Percentiles rank a stretch among this genome's conserved stretches.
These are phyloP conservation scores for Nomada hirtipes DNA, from an alignment of 2,888 invertebrate species.

Conservation along the genomic window DNA sequence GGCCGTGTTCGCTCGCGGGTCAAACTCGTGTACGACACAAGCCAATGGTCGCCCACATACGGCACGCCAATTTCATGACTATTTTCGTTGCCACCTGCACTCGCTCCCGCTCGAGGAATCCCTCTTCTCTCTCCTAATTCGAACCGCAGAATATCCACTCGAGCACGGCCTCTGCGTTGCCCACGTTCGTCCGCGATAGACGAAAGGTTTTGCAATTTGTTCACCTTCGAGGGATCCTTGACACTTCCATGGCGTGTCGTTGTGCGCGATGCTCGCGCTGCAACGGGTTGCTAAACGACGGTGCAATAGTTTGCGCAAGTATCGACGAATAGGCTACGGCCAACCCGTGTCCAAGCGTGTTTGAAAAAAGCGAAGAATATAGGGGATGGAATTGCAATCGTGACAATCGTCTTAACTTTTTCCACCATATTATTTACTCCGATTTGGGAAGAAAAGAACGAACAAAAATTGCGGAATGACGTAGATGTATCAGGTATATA, in stretches of 20 bases:
- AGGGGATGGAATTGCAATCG: too few relatives aligned
- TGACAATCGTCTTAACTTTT: too few relatives aligned
- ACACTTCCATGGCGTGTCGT: conserved; percentile 48
- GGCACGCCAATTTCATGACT: conserved; percentile 50
- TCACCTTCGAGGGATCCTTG: conserved; percentile 67
- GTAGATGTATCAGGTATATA: neutral
- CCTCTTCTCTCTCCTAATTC: neutral
- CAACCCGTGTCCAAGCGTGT: too few relatives aligned
- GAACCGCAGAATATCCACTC: conserved; percentile 17
- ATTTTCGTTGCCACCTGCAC: conserved; percentile 61
- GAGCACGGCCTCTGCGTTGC: conserved; percentile 13
- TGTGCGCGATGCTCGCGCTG: conserved; percentile 41
- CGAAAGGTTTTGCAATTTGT: conserved; percentile 60
- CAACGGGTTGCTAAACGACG: too few relatives aligned
- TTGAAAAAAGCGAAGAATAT: neutral
- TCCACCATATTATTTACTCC: too few relatives aligned
- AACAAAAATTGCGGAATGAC: neutral
- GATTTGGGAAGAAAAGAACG: too few relatives aligned
- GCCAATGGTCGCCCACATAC: conserved; percentile 57
- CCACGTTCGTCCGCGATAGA: conserved; percentile 48
- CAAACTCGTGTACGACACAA: conserved; percentile 66
- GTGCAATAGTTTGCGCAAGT: too few relatives aligned
- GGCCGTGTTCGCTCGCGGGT: conserved; percentile 64
- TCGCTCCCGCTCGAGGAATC: neutral
- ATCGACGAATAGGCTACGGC: too few relatives aligned